phyloP scores from a whole-genome alignment of 1,140 invertebrate species.

The Magallana angulata region DNA sequence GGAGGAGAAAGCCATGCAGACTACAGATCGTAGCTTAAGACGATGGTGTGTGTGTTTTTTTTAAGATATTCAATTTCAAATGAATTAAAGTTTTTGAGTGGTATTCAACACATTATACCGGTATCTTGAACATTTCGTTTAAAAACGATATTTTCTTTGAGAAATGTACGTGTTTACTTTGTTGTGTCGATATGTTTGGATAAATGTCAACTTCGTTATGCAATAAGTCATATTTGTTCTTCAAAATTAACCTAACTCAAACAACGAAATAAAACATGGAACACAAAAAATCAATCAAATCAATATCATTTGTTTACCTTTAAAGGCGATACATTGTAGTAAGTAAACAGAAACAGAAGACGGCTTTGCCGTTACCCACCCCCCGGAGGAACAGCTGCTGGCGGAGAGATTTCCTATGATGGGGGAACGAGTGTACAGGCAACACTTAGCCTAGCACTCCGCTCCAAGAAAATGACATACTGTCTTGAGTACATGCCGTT shows the following conservation, averaged over 20 bases:
- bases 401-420: slow-evolving; percentile 71
- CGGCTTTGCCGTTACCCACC: slow-evolving; percentile 63
- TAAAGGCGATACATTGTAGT: slow-evolving; percentile 75
- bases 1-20: too few species aligned
- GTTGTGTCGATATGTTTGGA: too few species aligned
- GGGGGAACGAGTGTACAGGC: slow-evolving; percentile 62
- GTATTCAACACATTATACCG: too few species aligned
- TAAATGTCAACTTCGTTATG: background rate
- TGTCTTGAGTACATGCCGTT: slow-evolving; percentile 54
- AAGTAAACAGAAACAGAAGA: slow-evolving; percentile 65
- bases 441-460: slow-evolving; percentile 48
- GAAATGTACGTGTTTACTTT: too few species aligned
- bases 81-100: too few species aligned
- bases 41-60: too few species aligned
- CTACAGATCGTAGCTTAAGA: too few species aligned
- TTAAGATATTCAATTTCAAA: too few species aligned
- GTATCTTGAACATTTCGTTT: too few species aligned
- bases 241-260: too few species aligned
- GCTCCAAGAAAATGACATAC: slow-evolving; percentile 43
- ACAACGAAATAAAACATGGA: too few species aligned
- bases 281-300: background rate
- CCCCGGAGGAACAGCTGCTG: slow-evolving; percentile 74
- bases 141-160: too few species aligned
- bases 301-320: slow-evolving; percentile 36
- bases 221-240: background rate